Evolutionary conservation across 1,140 invertebrate genomes (phyloP), one percentile per base, ranked within the genome.

Genomic region (Megalopta genalis): DNA sequence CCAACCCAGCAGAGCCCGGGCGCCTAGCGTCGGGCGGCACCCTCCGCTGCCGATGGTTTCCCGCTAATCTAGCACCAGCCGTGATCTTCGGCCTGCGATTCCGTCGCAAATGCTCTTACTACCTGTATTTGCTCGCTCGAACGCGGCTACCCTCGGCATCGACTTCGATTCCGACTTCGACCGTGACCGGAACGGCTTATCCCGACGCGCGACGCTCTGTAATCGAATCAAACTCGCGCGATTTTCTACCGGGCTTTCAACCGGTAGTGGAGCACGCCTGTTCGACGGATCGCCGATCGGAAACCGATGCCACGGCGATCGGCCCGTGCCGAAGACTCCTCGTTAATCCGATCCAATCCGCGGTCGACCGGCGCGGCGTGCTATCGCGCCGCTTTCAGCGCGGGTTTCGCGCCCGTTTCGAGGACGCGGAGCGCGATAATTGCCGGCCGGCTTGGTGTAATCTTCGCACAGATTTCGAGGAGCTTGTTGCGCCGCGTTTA

Each of bases 401-500:
- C 49, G 49, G 42, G 5, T 4, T 46, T 71, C 49, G 54, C 25
- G n/a, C 52, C 4, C 14, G 2, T 60, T 60, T 74, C 16, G 77
- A 49, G 32, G 37, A 67, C 46, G 32, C 77, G 32, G 23, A 25
- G 4, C 8, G 46, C 18, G 68, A 18, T 60, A 75, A 82, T 80
- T 72, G 63, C 12, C 42, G 42, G 25, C 21, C 72, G 23, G 25
- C 23, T n/a, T n/a, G n/a, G 70, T 63, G 63, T 66, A 69, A 63
- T 46, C 60, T 49, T 37, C 42, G 42, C 23, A 18, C 52, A 21
- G 23, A 32, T 69, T 57, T 27, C 65, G 77, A 78, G 95, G 95
- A 95, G 95, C 95, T 70, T 52, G 49, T 21, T 39, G 54, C n/a
- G n/a, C 25, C 49, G 49, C 57, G 75, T 88, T 87, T 88, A 80